Percentiles rank a stretch among this genome's conserved stretches.
These are phyloP conservation scores for Aythya baeri DNA, from an alignment of 2,113 vertebrate species.

Conservation along the genomic window DNA sequence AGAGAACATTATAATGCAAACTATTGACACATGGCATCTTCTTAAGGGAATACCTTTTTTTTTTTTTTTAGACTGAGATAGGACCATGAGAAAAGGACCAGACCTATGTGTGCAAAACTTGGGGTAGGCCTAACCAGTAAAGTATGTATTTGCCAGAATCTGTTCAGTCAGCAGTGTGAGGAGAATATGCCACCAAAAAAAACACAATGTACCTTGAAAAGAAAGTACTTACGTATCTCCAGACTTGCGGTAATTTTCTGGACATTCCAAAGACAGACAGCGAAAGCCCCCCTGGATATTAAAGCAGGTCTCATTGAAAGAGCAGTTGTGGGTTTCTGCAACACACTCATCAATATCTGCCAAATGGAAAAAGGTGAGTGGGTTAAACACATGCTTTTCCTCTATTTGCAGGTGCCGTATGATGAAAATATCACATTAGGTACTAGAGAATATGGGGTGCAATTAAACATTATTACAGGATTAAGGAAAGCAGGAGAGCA, in stretches of 20 bases:
- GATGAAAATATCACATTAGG: background rate
- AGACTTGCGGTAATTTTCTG: constrained; percentile 87
- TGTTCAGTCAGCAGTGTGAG: fast-evolving
- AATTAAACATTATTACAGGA: background rate
- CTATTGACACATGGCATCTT: background rate
- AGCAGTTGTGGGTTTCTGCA: constrained; percentile 89
- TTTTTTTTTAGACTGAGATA: background rate
- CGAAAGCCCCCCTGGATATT: constrained; percentile 93
- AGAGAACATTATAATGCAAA: background rate
- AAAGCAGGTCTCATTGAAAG: constrained; percentile 91
- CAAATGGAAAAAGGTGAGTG: background rate
- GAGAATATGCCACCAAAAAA: background rate
- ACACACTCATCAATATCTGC: constrained; percentile 94
- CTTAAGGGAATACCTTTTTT: background rate
- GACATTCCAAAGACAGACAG: constrained; percentile 90
- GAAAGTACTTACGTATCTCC: constrained; percentile 89
- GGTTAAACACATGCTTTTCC: background rate
- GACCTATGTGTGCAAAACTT: background rate
- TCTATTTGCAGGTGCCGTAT: background rate
- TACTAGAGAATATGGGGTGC: background rate
- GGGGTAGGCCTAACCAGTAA: background rate
- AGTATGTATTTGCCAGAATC: fast-evolving
- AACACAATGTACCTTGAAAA: background rate
- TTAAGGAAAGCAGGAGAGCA: background rate
- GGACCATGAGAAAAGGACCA: background rate